Evolutionary conservation across 2,797 vertebrate genomes (phyloP).

Genomic region (Oophaga sylvatica): DNA sequence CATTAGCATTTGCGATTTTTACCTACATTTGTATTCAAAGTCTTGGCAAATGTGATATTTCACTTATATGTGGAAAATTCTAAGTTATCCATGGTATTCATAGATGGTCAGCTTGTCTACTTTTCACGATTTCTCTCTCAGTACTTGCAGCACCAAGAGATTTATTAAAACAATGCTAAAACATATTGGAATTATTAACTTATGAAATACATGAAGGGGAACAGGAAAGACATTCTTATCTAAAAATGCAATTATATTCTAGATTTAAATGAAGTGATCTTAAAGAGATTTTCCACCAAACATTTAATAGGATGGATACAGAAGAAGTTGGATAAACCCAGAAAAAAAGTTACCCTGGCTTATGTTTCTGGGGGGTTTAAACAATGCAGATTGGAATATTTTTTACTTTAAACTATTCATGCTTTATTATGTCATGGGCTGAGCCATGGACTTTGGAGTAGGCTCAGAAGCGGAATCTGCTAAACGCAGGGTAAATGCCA

Average conservation of each 20-base stretch:
- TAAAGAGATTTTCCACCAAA: no score
- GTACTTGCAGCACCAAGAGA: not conserved
- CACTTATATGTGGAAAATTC: not conserved
- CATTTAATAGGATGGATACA: no score
- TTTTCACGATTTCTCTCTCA: not conserved
- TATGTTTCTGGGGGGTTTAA: no score
- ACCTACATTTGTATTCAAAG: not conserved
- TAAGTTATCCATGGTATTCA: not conserved
- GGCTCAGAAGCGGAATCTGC: no score
- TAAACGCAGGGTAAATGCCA: no score
- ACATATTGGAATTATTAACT: not conserved
- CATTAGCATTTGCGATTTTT: not conserved
- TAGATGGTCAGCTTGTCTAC: no score
- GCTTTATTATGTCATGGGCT: no score
- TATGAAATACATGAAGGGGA: not conserved
- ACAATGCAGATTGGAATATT: no score
- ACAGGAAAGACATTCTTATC: not conserved
- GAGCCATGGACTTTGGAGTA: no score
- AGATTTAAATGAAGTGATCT: not conserved
- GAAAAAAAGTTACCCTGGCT: no score
- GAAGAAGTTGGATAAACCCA: no score
- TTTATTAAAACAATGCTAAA: not conserved
- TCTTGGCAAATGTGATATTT: not conserved
- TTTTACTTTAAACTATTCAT: no score
- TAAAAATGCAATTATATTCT: not conserved